A percentile compares a stretch with the other conserved stretches of the same genome.
phyloP scores from a whole-genome alignment of 2,797 vertebrate genomes.

The Pitangus sulphuratus region DNA sequence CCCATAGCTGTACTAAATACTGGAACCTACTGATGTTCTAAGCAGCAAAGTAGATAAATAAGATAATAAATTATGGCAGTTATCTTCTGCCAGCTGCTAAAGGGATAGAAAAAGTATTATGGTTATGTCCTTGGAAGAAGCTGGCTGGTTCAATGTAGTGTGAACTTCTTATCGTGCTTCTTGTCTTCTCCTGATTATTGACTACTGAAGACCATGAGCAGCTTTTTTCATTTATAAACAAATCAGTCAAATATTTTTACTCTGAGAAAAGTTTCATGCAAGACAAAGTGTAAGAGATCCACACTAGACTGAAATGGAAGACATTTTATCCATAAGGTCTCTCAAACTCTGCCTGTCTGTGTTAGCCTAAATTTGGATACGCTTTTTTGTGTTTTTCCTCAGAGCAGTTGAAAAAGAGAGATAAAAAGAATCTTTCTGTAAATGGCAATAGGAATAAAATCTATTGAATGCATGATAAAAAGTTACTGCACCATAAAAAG shows the following conservation, averaged over 20 bases:
- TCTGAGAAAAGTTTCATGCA: background rate
- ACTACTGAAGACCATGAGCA: background rate
- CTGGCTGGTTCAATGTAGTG: background rate
- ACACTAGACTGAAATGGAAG: background rate
- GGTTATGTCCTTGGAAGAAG: conserved; percentile 32
- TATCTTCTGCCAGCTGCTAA: conserved; percentile 38
- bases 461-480: conserved; percentile 29
- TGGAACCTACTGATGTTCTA: conserved; percentile 28
- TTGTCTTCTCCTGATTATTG: background rate
- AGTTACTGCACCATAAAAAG: conserved; percentile 12
- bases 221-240: background rate
- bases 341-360: background rate
- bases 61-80: conserved; percentile 38
- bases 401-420: background rate
- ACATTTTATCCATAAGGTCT: background rate
- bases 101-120: background rate
- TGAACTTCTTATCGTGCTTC: background rate
- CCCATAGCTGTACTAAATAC: conserved; percentile 25
- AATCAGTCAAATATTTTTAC: background rate
- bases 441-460: conserved; percentile 8
- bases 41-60: conserved; percentile 36
- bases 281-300: background rate
- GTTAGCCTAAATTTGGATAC: background rate
- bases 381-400: background rate
- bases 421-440: conserved; percentile 32